phyloP scores from a whole-genome alignment of 1,140 invertebrate species.

The Oryctes rhinoceros region DNA sequence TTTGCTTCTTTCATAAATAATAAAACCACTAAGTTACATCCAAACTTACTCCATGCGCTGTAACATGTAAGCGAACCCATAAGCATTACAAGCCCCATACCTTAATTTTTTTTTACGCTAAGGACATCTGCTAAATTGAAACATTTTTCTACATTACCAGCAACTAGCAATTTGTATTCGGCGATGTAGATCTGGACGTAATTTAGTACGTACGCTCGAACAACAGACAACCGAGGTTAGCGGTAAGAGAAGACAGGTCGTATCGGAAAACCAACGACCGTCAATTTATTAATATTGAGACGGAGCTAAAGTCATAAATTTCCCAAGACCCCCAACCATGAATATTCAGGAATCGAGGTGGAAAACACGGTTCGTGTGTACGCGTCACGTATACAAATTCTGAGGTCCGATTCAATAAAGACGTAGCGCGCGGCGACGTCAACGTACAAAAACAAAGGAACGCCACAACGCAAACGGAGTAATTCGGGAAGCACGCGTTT shows the following conservation, averaged over 20 bases:
- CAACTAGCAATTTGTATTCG: slow-evolving; percentile 9
- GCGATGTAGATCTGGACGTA: not conserved
- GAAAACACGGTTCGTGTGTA: not conserved
- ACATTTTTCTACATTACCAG: not conserved
- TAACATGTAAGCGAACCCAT: not conserved
- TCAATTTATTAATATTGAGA: slow-evolving; percentile 24
- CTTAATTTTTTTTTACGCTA: not conserved
- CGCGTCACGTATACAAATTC: not conserved
- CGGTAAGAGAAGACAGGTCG: not conserved
- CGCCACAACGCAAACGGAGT: not conserved
- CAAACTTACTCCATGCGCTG: too few species aligned
- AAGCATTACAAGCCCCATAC: not conserved
- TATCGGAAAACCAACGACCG: not conserved
- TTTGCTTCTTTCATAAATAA: too few species aligned
- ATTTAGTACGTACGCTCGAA: slow-evolving; percentile 21
- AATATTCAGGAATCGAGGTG: not conserved
- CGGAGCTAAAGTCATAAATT: not conserved
- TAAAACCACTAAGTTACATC: too few species aligned
- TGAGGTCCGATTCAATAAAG: not conserved
- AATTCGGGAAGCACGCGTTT: not conserved
- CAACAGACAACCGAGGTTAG: not conserved
- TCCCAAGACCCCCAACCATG: not conserved
- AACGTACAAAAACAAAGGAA: not conserved
- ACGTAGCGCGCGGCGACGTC: not conserved
- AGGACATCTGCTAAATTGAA: not conserved